Conservation (phyloP, 2,113 vertebrate species). For the Stomatorhinus ivindoensis region DNA sequence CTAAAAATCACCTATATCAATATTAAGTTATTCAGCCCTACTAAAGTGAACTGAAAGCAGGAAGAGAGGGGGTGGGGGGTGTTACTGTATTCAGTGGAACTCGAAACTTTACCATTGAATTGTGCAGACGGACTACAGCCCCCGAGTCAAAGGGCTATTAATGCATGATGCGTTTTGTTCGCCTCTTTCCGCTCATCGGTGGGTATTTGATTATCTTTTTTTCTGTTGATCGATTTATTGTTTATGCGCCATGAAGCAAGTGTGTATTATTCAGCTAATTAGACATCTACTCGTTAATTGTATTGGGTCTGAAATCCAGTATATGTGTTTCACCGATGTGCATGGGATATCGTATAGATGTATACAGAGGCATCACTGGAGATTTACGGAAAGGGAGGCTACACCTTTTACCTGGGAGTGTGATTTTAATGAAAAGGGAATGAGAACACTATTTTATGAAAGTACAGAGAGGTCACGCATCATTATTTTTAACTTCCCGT, state of each 20-base stretch:
- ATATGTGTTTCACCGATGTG: background rate
- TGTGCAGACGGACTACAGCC: background rate
- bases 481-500: background rate
- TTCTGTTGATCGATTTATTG: background rate
- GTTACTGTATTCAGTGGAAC: background rate
- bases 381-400: background rate
- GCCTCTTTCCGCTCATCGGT: background rate
- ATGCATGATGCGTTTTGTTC: background rate
- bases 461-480: background rate
- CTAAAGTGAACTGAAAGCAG: background rate
- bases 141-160: background rate
- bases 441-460: background rate
- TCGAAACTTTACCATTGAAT: background rate
- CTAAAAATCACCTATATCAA: background rate
- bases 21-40: background rate
- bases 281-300: background rate
- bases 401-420: background rate
- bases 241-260: background rate
- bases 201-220: background rate
- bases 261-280: background rate
- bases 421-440: background rate
- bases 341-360: background rate
- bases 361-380: background rate
- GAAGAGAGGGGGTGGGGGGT: background rate
- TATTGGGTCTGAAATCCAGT: background rate